Evolutionary conservation across 2,888 invertebrate genomes (phyloP), one percentile per base, ranked within the genome.

Genomic region (Caenorhabditis sp.): DNA sequence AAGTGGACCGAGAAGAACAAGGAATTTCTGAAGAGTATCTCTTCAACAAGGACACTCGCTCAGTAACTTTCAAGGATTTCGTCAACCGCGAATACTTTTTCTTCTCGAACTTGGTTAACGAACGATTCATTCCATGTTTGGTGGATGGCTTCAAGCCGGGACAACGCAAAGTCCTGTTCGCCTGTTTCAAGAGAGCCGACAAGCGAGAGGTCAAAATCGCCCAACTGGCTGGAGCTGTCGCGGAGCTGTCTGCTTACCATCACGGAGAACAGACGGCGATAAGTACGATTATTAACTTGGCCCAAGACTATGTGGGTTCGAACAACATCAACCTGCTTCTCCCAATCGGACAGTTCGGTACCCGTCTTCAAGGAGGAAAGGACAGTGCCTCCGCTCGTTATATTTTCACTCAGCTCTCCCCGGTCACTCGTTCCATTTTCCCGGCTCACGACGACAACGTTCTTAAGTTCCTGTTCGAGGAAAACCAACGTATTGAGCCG

Each of bases 281-380:
- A 94, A 95, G 95, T 93, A 99, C 99, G 0, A 99, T 99, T 89
- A 95, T 99, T 51, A 97, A 96, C 93, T 94, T 99, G 93, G 99
- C 99, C 0, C 88, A 89, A 93, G 97, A 99, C 93, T 99, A 95
- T 93, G 96, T 99, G 6, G 99, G 99, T 10, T 97, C 97, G 16
- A 99, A 99, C 93, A 99, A 99, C 92, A 95, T 99, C 80, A 99
- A 99, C 93, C 92, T 99, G 26, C 93, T 99, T 70, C 95, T 96
- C 93, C 99, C 99, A 0, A 95, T 95, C 87, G 99, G 99, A 94
- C 98, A 98, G 94, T 99, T 99, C 93, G 98, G 99, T 93, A 97
- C 98, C 0, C 92, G 95, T 35, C 92, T 95, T 6, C 94, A 94
- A 87, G 99, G 99, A 49, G 99, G 99, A 87, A 99, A 99, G 93